Conservation (phyloP, 2,797 vertebrate species). For the Linurgus olivaceus region DNA sequence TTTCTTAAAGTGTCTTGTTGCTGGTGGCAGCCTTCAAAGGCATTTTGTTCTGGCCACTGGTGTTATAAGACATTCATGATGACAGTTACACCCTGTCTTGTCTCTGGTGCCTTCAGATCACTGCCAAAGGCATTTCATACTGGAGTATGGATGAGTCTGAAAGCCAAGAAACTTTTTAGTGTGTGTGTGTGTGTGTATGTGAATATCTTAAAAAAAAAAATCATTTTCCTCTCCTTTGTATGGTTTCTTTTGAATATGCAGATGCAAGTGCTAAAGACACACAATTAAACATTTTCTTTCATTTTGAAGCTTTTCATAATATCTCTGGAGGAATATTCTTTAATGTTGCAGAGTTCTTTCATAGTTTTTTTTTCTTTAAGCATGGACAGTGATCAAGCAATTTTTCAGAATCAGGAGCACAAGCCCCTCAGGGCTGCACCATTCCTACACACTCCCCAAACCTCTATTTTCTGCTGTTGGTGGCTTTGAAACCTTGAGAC, state of each 20-base stretch:
- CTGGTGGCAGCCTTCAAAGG: background rate
- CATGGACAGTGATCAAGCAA: background rate
- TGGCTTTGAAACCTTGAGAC: conserved; percentile 17
- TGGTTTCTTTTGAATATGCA: background rate
- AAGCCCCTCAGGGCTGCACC: background rate
- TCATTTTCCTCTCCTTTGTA: background rate
- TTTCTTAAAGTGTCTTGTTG: background rate
- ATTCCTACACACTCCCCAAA: background rate
- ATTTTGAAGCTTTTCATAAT: background rate
- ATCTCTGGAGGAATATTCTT: background rate
- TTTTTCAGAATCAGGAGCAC: background rate
- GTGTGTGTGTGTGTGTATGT: background rate
- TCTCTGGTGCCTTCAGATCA: background rate
- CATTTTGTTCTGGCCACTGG: background rate
- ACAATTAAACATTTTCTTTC: background rate
- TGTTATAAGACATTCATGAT: background rate
- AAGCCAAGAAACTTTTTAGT: background rate
- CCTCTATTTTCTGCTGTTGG: background rate
- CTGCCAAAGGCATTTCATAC: background rate
- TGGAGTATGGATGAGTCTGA: background rate
- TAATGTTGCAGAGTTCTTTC: background rate
- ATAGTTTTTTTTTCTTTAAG: background rate
- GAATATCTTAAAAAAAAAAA: background rate
- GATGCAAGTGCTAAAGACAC: background rate
- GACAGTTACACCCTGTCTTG: background rate